Evolutionary conservation across 2,888 invertebrate species (phyloP), one percentile per base, ranked within the genome.

Genomic region (Entomobrya proxima): DNA sequence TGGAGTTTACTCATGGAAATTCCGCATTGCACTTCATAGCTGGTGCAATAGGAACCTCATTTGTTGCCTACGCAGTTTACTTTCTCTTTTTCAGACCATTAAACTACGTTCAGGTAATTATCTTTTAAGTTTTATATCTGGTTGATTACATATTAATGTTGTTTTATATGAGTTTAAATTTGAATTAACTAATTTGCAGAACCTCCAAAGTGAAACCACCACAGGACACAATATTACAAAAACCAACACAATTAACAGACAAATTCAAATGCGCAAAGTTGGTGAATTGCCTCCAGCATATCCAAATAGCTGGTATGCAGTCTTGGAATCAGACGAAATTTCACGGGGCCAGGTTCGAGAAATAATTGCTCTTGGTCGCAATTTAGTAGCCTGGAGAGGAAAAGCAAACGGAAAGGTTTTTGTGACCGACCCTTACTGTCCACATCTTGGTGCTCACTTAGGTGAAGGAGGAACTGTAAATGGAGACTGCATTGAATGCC

Each of bases 361-460:
- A 30, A 35, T 64, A n/a, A 7, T 15, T n/a, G 64, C n/a, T 0
- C n/a, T 64, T 55, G 82, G 82, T 24, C 64, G 40, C 32, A 79
- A 85, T 35, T 24, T 85, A 21, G 85, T 85, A 6, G 85, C 64
- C 15, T 85, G 85, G 85, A 40, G 96, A 2, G 94, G 94, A 0
- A n/a, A n/a, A n/a, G 92, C 94, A 58, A 93, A 93, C 27, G 95
- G 95, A 0, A 89, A 92, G 2, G 94, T 94, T 0, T 94, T 94
- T 78, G 94, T 95, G 0, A 92, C 97, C 47, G 95, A 97, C 91
- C 96, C 97, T 0, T 96, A 96, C 91, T 97, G 97, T 90, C 97
- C 97, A 0, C 97, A 98, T 91, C 92, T 97, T 89, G 97, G 97
- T 0, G 97, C 97, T 0, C 96, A 97, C n/a, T n/a, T n/a, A n/a